Conservation (phyloP, 2,113 vertebrate genomes). For the Rallus limicola region DNA sequence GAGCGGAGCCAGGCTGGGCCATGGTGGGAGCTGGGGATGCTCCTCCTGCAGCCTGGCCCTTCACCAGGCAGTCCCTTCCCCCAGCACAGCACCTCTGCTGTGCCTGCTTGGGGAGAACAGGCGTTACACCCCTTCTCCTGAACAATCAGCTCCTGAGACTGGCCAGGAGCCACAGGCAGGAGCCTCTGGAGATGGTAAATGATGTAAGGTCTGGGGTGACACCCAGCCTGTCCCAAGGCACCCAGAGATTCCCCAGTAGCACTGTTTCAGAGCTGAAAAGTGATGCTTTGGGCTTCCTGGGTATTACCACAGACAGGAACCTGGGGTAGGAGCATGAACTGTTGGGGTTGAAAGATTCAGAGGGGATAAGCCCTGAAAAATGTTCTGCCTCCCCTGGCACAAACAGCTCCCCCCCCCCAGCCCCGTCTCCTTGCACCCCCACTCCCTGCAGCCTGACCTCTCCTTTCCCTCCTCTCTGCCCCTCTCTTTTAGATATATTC, state of each 20-base stretch:
- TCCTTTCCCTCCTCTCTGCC: not conserved
- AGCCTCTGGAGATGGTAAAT: fast-evolving
- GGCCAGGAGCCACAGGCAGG: not conserved
- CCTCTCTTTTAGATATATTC: not conserved
- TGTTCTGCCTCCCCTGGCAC: not conserved
- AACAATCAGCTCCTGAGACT: not conserved
- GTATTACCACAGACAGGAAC: not conserved
- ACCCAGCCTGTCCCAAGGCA: not conserved
- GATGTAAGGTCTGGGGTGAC: not conserved
- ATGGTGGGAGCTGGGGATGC: not conserved
- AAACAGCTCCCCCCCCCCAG: too few relatives aligned
- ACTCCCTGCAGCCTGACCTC: not conserved
- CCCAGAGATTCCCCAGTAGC: not conserved
- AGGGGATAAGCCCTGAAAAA: not conserved
- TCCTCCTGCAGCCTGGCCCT: not conserved
- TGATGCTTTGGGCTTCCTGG: fast-evolving
- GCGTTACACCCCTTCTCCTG: too few relatives aligned
- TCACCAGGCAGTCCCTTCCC: not conserved
- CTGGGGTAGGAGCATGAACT: not conserved
- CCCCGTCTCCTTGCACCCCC: fast-evolving
- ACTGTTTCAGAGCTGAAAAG: not conserved
- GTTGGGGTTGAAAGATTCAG: not conserved
- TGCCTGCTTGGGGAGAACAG: not conserved
- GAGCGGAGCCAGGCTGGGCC: not conserved
- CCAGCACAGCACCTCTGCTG: not conserved